A percentile compares a stretch with the other conserved stretches of the same genome.
phyloP scores from a whole-genome alignment of 2,888 invertebrate genomes.

The Abrostola triplasia region DNA sequence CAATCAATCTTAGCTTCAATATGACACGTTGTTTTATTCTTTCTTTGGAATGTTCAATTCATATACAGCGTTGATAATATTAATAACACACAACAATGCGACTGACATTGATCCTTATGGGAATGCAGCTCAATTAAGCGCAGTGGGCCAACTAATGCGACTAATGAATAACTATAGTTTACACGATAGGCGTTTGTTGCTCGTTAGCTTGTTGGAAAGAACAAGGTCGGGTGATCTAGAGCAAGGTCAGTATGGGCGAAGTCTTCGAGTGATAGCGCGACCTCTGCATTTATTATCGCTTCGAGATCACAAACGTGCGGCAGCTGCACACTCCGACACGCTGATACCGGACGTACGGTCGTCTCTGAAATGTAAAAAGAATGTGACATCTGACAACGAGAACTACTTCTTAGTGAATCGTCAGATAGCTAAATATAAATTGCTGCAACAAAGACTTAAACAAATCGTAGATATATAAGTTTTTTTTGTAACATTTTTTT shows the following conservation, averaged over 20 bases:
- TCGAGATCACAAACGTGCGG: slow-evolving; percentile 65
- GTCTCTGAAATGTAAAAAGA: slow-evolving; percentile 21
- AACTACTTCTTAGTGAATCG: slow-evolving; percentile 30
- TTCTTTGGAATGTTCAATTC: slow-evolving; percentile 22
- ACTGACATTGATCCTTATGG: slow-evolving; percentile 67
- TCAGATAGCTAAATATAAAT: slow-evolving; percentile 19
- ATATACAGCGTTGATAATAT: slow-evolving; percentile 43
- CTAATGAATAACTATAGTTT: slow-evolving; percentile 69
- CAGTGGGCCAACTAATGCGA: slow-evolving; percentile 73
- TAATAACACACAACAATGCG: slow-evolving; percentile 48
- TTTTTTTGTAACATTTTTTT: too few species aligned
- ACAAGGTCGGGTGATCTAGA: slow-evolving; percentile 82
- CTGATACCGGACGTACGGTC: slow-evolving; percentile 24
- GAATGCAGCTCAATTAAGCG: slow-evolving; percentile 75
- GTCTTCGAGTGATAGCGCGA: slow-evolving; percentile 84
- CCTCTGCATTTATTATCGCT: slow-evolving; percentile 80
- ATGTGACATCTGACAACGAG: slow-evolving; percentile 10
- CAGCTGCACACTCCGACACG: slow-evolving; percentile 41
- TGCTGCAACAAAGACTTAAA: slow-evolving; percentile 14
- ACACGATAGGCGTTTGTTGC: slow-evolving; percentile 73
- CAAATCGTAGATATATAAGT: background rate
- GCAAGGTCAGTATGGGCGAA: slow-evolving; percentile 82
- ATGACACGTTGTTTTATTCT: slow-evolving; percentile 2
- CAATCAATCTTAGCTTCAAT: slow-evolving; percentile 1
- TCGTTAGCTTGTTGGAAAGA: slow-evolving; percentile 74